These are phyloP conservation scores for Nomada ferruginata DNA, from an alignment of 2,888 invertebrate genomes.

Conservation along the genomic window DNA sequence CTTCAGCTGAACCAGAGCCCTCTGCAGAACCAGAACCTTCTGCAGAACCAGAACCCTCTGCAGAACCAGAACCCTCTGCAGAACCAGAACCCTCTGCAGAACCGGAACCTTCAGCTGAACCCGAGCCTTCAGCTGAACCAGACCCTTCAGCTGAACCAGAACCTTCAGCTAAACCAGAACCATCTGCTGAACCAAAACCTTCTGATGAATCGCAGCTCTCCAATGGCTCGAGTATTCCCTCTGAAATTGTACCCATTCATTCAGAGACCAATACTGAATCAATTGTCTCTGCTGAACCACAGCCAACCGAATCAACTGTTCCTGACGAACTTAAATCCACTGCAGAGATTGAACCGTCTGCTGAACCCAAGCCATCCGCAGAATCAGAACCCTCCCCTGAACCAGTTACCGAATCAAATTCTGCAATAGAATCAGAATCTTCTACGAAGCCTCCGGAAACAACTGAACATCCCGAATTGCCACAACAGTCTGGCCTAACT, in stretches of 20 bases:
- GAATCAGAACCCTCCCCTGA: slow-evolving; percentile 69
- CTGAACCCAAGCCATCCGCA: slow-evolving; percentile 61
- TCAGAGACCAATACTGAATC: background rate
- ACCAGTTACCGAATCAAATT: slow-evolving; percentile 28
- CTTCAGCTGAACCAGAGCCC: slow-evolving; percentile 39
- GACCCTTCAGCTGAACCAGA: background rate
- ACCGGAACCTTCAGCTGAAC: background rate
- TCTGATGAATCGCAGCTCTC: slow-evolving; percentile 68
- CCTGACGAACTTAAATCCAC: slow-evolving; percentile 42
- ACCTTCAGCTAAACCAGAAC: background rate
- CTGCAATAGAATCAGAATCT: slow-evolving; percentile 57
- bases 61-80: slow-evolving; percentile 39
- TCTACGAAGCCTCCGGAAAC: background rate
- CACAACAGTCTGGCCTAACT: background rate
- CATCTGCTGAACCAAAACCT: slow-evolving; percentile 14
- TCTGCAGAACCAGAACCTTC: slow-evolving; percentile 71
- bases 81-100: slow-evolving; percentile 50
- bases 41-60: slow-evolving; percentile 67
- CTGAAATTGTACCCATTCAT: slow-evolving; percentile 53
- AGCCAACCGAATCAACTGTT: slow-evolving; percentile 71
- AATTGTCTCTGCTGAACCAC: slow-evolving; percentile 47
- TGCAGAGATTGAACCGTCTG: slow-evolving; percentile 44
- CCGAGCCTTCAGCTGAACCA: background rate
- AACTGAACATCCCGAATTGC: slow-evolving; percentile 3
- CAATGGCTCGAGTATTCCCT: background rate